Evolutionary conservation across 1,140 invertebrate species (phyloP).

Genomic region (Galendromus occidentalis): DNA sequence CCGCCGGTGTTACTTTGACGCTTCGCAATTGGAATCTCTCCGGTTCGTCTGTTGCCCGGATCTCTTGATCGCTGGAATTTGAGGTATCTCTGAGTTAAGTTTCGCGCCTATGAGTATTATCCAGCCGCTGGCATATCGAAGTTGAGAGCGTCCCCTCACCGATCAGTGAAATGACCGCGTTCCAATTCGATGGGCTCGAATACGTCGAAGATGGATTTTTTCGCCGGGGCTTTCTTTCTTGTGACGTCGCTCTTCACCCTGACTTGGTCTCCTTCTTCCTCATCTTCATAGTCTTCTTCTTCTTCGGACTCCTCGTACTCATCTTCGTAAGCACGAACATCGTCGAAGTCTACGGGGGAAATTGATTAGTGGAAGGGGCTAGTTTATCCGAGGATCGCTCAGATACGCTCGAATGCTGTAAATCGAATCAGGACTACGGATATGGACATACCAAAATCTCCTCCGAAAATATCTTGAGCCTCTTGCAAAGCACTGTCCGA

Average conservation of each 20-base stretch:
- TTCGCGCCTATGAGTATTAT: background rate
- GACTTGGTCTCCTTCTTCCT: conserved; percentile 44
- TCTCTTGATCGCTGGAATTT: background rate
- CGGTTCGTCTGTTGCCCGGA: conserved; percentile 20
- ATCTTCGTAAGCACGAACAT: conserved; percentile 71
- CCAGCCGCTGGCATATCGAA: no score
- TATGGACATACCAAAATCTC: conserved; percentile 46
- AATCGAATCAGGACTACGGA: no score
- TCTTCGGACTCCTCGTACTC: conserved; percentile 65
- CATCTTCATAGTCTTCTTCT: conserved; percentile 48
- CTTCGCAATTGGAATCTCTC: conserved; percentile 59
- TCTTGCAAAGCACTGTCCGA: conserved; percentile 83
- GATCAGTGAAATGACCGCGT: conserved; percentile 78
- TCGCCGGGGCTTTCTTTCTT: conserved; percentile 48
- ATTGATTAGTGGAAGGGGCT: background rate
- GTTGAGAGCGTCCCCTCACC: conserved; percentile 21
- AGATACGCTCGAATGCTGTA: background rate
- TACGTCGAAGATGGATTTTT: conserved; percentile 63
- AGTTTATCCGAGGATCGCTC: background rate
- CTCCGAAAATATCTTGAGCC: conserved; percentile 97
- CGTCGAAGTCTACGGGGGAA: conserved; percentile 54
- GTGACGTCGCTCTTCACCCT: conserved; percentile 23
- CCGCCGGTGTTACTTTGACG: conserved; percentile 55
- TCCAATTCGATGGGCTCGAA: conserved; percentile 95
- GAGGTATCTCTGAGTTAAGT: background rate